Evolutionary conservation across 37 sponge, comb jelly and placozoan genomes (phyloP), one percentile per base, ranked within the genome.

Genomic region (Haliclona indistincta): DNA sequence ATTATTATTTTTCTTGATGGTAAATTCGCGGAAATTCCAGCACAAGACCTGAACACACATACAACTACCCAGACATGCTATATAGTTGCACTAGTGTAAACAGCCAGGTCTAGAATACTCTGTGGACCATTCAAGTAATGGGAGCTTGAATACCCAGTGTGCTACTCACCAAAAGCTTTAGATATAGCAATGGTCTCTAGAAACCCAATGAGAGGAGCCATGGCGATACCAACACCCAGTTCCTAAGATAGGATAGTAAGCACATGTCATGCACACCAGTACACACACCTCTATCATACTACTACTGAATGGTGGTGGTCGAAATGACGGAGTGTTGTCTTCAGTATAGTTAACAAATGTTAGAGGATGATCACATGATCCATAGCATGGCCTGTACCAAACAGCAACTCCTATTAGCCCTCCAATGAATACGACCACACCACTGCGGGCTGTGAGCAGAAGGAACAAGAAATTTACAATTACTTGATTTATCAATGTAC

Each of bases 141-240:
- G n/a, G n/a, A n/a, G n/a, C n/a, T n/a, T n/a, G n/a, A n/a, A n/a
- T n/a, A n/a, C n/a, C n/a, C n/a, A n/a, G n/a, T n/a, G n/a, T n/a
- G n/a, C n/a, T 38, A 68, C 84, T 80, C 63, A 82, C 95, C 95
- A 81, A 98, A 98, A 0, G 96, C 83, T 64, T 95, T 95, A 37
- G 89, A 91, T 63, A 98, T 93, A n/a, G 99, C 91, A 60, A 98
- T 86, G 40, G 85, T 84, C 77, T 98, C 99, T 40, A 98, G 72
- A 36, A 93, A 87, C 39, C 94, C 84, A 71, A 98, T 95, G 33
- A 98, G 56, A 36, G 99, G 91, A 11, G 91, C 89, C 32, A 90
- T 74, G 0, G 78, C 45, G 19, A 96, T 88, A 8, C 86, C 87
- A 3, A 78, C 42, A 29, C 84, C 80, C 20, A 96, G 28, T 19